Conservation (phyloP, 2,113 vertebrate genomes). For the Dendrocopos noguchii region DNA sequence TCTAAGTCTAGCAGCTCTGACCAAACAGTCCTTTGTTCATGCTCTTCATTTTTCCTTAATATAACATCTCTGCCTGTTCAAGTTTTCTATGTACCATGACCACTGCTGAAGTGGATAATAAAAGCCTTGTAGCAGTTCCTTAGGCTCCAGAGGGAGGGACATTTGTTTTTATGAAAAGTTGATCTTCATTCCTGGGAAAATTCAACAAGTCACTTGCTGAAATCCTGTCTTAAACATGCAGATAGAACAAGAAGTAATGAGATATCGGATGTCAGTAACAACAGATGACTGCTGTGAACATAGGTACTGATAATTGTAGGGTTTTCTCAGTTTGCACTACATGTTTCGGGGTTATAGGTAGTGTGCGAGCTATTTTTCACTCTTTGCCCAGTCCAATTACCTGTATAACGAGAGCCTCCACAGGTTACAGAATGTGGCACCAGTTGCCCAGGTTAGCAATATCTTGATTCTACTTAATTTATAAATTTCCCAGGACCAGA, state of each 20-base stretch:
- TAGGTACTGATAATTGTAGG: not conserved
- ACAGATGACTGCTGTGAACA: not conserved
- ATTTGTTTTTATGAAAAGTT: not conserved
- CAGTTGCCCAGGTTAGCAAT: not conserved
- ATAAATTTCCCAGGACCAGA: not conserved
- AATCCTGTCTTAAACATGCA: not conserved
- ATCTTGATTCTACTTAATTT: not conserved
- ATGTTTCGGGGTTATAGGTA: not conserved
- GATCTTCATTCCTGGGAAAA: not conserved
- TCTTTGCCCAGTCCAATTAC: not conserved
- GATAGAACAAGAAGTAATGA: not conserved
- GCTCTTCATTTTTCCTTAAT: not conserved
- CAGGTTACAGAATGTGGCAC: not conserved
- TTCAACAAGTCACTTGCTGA: not conserved
- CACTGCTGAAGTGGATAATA: not conserved
- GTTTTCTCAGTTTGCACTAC: not conserved
- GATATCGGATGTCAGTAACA: not conserved
- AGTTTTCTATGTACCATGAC: not conserved
- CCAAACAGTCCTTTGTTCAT: constrained; percentile 22
- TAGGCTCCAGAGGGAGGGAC: not conserved
- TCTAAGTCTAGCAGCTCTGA: constrained; percentile 26
- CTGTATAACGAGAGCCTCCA: not conserved
- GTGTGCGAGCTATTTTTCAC: not conserved
- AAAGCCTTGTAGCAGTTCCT: not conserved
- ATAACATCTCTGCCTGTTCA: not conserved